Base-by-base conservation (phyloP, 2,113 vertebrate genomes). In the Chloropsis hardwickii region DNA sequence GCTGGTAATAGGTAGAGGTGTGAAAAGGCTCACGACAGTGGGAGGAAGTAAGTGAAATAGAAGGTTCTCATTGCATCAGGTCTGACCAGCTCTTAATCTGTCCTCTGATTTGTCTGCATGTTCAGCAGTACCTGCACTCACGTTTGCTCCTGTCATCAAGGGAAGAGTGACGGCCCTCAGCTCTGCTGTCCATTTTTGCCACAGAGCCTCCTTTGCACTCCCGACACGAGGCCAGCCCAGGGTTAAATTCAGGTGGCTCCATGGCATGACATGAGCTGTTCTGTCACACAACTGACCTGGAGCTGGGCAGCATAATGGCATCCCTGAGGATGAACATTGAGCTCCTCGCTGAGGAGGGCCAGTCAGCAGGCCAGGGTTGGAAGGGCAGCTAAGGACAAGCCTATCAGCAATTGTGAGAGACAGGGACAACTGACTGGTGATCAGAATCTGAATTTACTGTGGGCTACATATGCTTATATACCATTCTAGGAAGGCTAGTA, bases 191-290 rank as follows among this genome's bases (percentile, higher is more conserved):
- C 10, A 2, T 4, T 13, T 9, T 35, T 88, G 27, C 71, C 19
- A 37, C 21, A 57, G 50, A 83, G 10, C 22, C 17, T 72, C 45
- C 14, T 57, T 81, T 61, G 51, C 60, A 16, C 20, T 66, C 50
- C 40, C 3, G 4, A 33, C 13, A 17, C 0, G 0, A 45, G 42
- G 31, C 14, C 17, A 23, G 15, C 40, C 19, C 6, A 15, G 21
- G 27, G 19, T 28, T 51, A 47, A 61, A 33, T 88, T 72, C n/a
- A 72, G 48, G 33, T 47, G 11, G 21, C 29, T 71, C 23, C 35
- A 35, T 21, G 51, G 50, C 56, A 37, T 4, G 47, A 15, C 33
- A 29, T 0, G 2, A 81, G 5, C 15, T 53, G 58, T 51, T 74
- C 53, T 80, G 29, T 39, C 53, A 33, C 29, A 24, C 12, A 35